A percentile compares a stretch with the other conserved stretches of the same genome.
Evolutionary conservation across 2,113 vertebrate genomes (phyloP).

Genomic region (Cyanoderma ruficeps): DNA sequence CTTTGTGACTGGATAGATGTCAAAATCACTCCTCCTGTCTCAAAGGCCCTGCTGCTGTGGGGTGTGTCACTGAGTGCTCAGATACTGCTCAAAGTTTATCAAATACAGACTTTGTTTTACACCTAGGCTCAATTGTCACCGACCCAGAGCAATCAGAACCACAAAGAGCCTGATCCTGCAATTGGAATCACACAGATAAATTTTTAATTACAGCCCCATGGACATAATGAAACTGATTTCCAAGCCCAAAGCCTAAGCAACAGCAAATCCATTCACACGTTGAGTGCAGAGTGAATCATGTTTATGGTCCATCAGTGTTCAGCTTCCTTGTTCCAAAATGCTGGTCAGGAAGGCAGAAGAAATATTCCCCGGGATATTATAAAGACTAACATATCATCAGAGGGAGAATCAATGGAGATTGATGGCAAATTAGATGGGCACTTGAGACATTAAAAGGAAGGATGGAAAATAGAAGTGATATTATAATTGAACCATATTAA

Average conservation of each 20-base stretch:
- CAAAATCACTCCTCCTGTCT: neutral
- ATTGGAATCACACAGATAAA: neutral
- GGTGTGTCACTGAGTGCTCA: neutral
- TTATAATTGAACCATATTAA: conserved; percentile 56
- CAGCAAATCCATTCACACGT: neutral
- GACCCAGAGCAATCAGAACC: neutral
- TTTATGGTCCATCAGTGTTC: neutral
- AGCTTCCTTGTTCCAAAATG: conserved; percentile 48
- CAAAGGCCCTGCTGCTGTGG: neutral
- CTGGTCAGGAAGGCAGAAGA: conserved; percentile 44
- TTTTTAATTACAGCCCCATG: neutral
- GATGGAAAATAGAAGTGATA: conserved; percentile 38
- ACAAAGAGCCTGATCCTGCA: neutral
- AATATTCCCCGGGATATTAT: conserved; percentile 34
- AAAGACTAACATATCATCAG: conserved; percentile 50
- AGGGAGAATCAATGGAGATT: conserved; percentile 59
- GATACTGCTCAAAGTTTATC: neutral
- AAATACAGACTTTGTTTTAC: neutral
- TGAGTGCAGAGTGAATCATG: neutral
- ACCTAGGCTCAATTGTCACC: rapidly evolving
- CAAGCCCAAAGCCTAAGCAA: neutral
- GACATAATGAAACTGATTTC: neutral
- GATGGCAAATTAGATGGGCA: conserved; percentile 58
- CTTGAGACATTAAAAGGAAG: conserved; percentile 56
- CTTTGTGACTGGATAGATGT: neutral